A percentile compares a stretch with the other conserved stretches of the same genome.
These are phyloP conservation scores for Rhabdophis nuchalis DNA, from an alignment of 2,797 vertebrate genomes.

Conservation along the genomic window DNA sequence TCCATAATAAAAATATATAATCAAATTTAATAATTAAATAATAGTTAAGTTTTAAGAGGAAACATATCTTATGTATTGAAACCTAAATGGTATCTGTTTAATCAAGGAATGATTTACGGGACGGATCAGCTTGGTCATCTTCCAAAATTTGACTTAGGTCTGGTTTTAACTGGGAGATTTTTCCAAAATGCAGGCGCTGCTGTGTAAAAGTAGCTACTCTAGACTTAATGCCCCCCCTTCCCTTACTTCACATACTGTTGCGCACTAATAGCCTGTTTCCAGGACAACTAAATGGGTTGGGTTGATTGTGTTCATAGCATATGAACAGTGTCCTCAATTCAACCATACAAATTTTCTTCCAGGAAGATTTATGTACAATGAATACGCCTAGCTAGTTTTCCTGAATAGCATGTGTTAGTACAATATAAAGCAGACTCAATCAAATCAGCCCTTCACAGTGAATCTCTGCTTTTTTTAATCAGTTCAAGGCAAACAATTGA, in stretches of 20 bases:
- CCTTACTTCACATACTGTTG: not conserved
- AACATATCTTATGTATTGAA: not conserved
- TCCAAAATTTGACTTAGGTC: not conserved
- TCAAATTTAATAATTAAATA: not conserved
- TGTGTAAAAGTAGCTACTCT: not conserved
- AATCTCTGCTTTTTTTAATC: not conserved
- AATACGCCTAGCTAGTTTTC: not conserved
- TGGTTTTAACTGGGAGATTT: not conserved
- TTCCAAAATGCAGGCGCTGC: not conserved
- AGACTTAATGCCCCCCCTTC: not conserved
- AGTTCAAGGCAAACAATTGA: not conserved
- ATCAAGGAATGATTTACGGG: not conserved
- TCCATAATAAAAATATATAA: not conserved
- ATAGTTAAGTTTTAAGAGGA: not conserved
- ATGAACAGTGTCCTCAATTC: not conserved
- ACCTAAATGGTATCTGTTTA: not conserved
- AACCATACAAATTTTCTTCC: not conserved
- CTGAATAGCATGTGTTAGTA: not conserved
- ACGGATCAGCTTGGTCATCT: not conserved
- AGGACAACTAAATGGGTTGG: not conserved
- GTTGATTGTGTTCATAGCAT: not conserved
- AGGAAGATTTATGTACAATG: not conserved
- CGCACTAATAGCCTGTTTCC: not conserved
- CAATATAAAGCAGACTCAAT: not conserved
- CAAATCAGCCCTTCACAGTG: not conserved